Conservation (phyloP, 2,113 vertebrate species). For the Lepus timidus region DNA sequence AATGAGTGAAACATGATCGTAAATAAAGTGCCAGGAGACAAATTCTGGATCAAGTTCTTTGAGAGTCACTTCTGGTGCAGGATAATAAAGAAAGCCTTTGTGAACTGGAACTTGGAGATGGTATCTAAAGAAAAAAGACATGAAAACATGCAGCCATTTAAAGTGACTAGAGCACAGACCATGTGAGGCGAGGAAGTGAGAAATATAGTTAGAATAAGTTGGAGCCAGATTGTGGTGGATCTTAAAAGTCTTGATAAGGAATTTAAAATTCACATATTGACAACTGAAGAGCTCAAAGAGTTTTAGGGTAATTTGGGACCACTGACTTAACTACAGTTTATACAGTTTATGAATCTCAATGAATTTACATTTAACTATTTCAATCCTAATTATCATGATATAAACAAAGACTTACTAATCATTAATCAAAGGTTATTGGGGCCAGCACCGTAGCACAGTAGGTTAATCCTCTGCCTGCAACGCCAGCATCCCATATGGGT, state of each 20-base stretch:
- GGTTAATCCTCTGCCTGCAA: too few species aligned
- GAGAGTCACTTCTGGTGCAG: background rate
- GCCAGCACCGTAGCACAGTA: too few species aligned
- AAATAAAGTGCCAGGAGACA: background rate
- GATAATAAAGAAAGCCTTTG: constrained; percentile 19
- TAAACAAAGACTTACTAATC: constrained; percentile 39
- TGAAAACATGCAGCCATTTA: constrained; percentile 33
- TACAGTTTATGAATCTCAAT: background rate
- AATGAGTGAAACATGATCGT: background rate
- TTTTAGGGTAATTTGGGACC: background rate
- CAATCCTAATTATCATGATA: background rate
- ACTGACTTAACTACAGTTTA: background rate
- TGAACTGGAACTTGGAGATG: constrained; percentile 26
- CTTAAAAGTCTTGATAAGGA: background rate
- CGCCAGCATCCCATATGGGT: too few species aligned
- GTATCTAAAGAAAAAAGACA: constrained; percentile 12
- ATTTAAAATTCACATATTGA: constrained; percentile 1
- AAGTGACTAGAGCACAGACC: background rate
- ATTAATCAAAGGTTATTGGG: background rate
- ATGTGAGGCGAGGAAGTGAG: background rate
- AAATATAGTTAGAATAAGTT: background rate
- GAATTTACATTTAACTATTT: constrained; percentile 12
- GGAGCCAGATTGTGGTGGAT: background rate
- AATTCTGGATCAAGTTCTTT: background rate
- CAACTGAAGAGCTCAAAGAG: constrained; percentile 4